A percentile compares a stretch with the other conserved stretches of the same genome.
Conservation (phyloP, 2,888 invertebrate genomes). For the Tuberolachnus salignus region DNA sequence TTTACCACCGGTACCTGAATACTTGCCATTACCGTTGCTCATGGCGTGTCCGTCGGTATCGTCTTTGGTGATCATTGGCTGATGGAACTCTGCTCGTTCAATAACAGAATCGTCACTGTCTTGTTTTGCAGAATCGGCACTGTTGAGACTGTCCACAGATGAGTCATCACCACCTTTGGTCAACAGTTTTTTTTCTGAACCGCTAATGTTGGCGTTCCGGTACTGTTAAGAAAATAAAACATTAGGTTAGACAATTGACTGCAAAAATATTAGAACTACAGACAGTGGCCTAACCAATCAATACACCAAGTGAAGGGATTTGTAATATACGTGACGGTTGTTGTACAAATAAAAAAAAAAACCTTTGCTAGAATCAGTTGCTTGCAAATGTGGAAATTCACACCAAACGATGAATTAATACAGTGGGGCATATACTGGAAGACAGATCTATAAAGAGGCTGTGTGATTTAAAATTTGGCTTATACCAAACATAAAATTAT, state of each 20-base stretch:
- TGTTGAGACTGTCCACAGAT: constrained; percentile 43
- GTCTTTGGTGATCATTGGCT: constrained; percentile 52
- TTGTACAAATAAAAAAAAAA: no score
- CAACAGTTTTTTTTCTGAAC: constrained; percentile 34
- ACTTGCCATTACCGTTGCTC: constrained; percentile 49
- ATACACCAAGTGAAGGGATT: no score
- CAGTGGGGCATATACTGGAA: no score
- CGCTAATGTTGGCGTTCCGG: constrained; percentile 36
- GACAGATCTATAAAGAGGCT: no score
- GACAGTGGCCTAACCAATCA: no score
- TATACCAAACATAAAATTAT: no score
- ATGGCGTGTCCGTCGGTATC: constrained; percentile 24
- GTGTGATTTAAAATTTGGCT: no score
- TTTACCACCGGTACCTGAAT: constrained; percentile 20
- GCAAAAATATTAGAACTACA: no score
- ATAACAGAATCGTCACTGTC: constrained; percentile 34
- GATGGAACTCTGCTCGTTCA: constrained; percentile 28
- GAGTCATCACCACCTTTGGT: constrained; percentile 41
- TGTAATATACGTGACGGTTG: no score
- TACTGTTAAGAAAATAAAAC: constrained; percentile 15
- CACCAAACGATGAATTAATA: no score
- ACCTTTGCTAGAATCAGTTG: no score
- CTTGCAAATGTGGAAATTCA: no score
- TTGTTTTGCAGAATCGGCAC: constrained; percentile 45
- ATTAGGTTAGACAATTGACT: not conserved